A percentile compares a stretch with the other conserved stretches of the same genome.
Conservation (phyloP, 2,113 vertebrate species). For the Spilogale gracilis region DNA sequence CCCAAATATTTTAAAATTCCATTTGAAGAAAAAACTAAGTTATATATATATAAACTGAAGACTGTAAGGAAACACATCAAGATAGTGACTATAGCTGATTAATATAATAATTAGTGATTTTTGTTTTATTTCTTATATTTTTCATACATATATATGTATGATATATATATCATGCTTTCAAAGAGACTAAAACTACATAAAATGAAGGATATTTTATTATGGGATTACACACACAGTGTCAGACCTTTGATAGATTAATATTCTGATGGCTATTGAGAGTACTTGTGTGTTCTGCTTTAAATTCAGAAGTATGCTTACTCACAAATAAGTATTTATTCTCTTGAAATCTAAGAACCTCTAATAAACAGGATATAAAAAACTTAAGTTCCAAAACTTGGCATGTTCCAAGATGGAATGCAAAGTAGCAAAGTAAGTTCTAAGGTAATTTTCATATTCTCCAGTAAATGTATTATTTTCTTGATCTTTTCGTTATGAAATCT, state of each 20-base stretch:
- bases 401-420: slow-evolving; percentile 68
- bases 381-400: slow-evolving; percentile 45
- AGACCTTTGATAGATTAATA: slow-evolving; percentile 9
- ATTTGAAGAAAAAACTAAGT: background rate
- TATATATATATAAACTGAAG: background rate
- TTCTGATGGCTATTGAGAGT: slow-evolving; percentile 41
- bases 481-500: slow-evolving; percentile 75
- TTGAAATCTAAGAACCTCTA: slow-evolving; percentile 47
- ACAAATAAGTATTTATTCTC: slow-evolving; percentile 64
- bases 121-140: slow-evolving; percentile 20
- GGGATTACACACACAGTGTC: background rate
- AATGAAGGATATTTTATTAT: slow-evolving; percentile 1
- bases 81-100: background rate
- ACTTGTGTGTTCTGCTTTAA: background rate
- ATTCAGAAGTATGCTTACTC: slow-evolving; percentile 56
- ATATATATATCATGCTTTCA: background rate
- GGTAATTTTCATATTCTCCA: slow-evolving; percentile 77
- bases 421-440: slow-evolving; percentile 68
- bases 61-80: background rate
- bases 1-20: slow-evolving; percentile 22
- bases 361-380: slow-evolving; percentile 55
- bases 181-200: background rate
- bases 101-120: slow-evolving; percentile 23
- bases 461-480: slow-evolving; percentile 78
- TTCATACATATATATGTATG: background rate